A percentile compares a stretch with the other conserved stretches of the same genome.
These are phyloP conservation scores for Pinctada fucata DNA, from an alignment of 2,888 invertebrate species.

Conservation along the genomic window DNA sequence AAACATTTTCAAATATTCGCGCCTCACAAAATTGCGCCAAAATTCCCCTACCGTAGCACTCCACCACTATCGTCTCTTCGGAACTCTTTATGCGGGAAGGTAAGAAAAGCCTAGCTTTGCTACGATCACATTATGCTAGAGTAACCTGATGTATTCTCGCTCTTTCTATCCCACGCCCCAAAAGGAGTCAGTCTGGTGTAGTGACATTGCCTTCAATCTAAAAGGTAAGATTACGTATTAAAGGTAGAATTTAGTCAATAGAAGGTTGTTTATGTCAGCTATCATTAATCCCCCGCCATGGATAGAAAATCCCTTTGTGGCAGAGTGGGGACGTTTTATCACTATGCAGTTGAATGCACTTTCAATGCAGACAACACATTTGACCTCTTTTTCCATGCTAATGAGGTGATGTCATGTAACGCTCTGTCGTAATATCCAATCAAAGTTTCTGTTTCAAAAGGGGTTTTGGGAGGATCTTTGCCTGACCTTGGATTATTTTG, in stretches of 20 bases:
- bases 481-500: neutral
- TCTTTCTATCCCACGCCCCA: too few species aligned
- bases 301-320: too few species aligned
- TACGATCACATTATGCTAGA: too few species aligned
- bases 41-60: neutral
- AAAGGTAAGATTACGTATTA: too few species aligned
- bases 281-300: too few species aligned
- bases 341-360: neutral
- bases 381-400: neutral
- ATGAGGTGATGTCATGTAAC: neutral
- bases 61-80: neutral
- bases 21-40: neutral
- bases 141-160: too few species aligned
- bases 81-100: conserved; percentile 3
- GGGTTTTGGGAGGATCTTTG: neutral
- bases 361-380: neutral
- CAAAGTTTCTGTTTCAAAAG: neutral
- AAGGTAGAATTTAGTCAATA: too few species aligned
- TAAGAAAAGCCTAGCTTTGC: neutral
- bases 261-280: too few species aligned
- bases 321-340: too few species aligned
- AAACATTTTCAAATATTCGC: neutral
- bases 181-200: too few species aligned
- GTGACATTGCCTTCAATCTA: too few species aligned
- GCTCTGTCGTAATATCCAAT: neutral